These are phyloP conservation scores for Paratilapia polleni DNA, from an alignment of 2,113 vertebrate genomes.

Conservation along the genomic window DNA sequence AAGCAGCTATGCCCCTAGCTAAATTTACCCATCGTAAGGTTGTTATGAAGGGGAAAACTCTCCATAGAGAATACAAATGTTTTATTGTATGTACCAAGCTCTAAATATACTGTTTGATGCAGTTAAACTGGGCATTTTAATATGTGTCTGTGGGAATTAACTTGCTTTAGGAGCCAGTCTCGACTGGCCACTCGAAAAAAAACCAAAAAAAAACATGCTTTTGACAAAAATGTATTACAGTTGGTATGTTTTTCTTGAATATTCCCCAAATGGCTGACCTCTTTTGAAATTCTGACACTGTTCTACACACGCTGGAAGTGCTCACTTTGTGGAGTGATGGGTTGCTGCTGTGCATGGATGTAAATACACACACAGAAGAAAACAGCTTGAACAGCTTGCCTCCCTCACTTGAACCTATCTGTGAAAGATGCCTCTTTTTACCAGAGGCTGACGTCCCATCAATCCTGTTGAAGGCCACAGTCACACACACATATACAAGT, in stretches of 20 bases:
- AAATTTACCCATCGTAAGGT: neutral
- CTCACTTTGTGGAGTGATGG: neutral
- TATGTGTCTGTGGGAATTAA: neutral
- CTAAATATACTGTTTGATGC: neutral
- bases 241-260: neutral
- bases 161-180: neutral
- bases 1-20: neutral
- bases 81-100: neutral
- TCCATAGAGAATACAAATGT: neutral
- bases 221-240: neutral
- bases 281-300: neutral
- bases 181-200: neutral
- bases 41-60: neutral
- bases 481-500: neutral
- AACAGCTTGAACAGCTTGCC: neutral
- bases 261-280: neutral
- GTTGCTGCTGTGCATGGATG: neutral
- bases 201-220: neutral
- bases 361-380: neutral
- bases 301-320: neutral
- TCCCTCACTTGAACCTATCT: conserved; percentile 22
- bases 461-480: conserved; percentile 61
- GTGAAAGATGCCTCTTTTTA: conserved; percentile 12
- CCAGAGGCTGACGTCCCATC: conserved; percentile 27
- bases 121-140: neutral